Percentiles rank a stretch among this genome's conserved stretches.
Evolutionary conservation across 2,113 vertebrate genomes (phyloP).

Genomic region (Xyliphius kryptos): DNA sequence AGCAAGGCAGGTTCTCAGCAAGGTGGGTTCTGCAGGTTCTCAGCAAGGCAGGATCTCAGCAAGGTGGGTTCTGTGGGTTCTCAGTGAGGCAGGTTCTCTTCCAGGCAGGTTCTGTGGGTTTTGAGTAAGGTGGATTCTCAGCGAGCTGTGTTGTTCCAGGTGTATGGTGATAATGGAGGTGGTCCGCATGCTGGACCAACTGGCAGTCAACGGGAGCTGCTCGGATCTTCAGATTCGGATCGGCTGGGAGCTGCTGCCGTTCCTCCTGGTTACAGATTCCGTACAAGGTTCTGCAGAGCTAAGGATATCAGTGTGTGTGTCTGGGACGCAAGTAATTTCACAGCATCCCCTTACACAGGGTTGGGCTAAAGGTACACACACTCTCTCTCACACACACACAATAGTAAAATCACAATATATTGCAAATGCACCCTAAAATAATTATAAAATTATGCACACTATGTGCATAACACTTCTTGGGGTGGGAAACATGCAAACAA

Average conservation of each 20-base stretch:
- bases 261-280: slow-evolving; percentile 64
- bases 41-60: too few relatives aligned
- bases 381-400: background rate
- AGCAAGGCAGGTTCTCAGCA: too few relatives aligned
- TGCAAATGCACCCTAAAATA: too few relatives aligned
- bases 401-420: background rate
- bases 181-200: slow-evolving; percentile 64
- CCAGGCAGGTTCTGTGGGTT: too few relatives aligned
- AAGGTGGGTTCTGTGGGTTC: too few relatives aligned
- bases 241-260: slow-evolving; percentile 70
- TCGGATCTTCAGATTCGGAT: slow-evolving; percentile 52
- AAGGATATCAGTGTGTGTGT: slow-evolving; percentile 62
- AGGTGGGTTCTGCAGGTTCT: too few relatives aligned
- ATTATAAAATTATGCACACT: too few relatives aligned
- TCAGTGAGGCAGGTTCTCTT: too few relatives aligned
- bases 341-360: slow-evolving; percentile 73
- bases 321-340: slow-evolving; percentile 63
- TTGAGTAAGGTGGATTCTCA: background rate
- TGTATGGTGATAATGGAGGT: slow-evolving; percentile 61
- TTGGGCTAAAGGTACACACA: slow-evolving; percentile 75
- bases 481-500: too few relatives aligned
- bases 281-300: slow-evolving; percentile 60
- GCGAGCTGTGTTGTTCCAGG: slow-evolving; percentile 56
- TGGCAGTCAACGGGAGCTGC: slow-evolving; percentile 51
- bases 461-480: too few relatives aligned